Evolutionary conservation across 92 coral and sea anemone genomes (phyloP).

Genomic region (Siderastrea siderea): DNA sequence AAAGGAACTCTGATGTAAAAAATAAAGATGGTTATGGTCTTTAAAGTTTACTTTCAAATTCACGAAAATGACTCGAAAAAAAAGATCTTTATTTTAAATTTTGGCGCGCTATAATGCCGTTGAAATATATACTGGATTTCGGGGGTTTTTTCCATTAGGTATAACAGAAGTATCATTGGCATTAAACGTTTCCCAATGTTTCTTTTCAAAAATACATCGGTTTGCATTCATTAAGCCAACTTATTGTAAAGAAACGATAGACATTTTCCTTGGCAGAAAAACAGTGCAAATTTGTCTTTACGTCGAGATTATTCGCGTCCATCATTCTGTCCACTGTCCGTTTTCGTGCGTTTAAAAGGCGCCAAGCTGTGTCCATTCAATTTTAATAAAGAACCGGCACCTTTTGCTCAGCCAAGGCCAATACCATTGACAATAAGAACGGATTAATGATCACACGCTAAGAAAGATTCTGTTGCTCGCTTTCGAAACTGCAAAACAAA

Average conservation of each 20-base stretch:
- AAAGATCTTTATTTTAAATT: not conserved
- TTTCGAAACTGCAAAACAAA: not conserved
- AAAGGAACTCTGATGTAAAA: not conserved
- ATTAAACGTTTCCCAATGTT: no score
- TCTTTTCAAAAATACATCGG: no score
- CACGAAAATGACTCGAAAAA: not conserved
- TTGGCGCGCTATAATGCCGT: not conserved
- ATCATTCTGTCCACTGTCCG: not conserved
- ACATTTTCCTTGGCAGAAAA: not conserved
- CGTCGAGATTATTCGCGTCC: not conserved
- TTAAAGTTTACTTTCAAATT: not conserved
- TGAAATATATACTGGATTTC: not conserved
- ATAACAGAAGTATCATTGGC: no score
- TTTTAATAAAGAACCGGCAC: constrained; percentile 29
- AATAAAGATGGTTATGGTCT: not conserved
- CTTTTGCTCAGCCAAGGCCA: constrained; percentile 23
- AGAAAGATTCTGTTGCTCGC: not conserved
- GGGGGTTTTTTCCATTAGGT: not conserved
- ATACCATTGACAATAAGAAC: not conserved
- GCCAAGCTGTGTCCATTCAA: constrained; percentile 34
- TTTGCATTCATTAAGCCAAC: no score
- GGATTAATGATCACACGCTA: constrained; percentile 30
- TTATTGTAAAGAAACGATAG: no score
- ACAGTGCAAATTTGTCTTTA: not conserved
- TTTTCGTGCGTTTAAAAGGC: constrained; percentile 19